These are phyloP conservation scores for Melitaea cinxia DNA, from an alignment of 1,140 invertebrate genomes.

Conservation along the genomic window DNA sequence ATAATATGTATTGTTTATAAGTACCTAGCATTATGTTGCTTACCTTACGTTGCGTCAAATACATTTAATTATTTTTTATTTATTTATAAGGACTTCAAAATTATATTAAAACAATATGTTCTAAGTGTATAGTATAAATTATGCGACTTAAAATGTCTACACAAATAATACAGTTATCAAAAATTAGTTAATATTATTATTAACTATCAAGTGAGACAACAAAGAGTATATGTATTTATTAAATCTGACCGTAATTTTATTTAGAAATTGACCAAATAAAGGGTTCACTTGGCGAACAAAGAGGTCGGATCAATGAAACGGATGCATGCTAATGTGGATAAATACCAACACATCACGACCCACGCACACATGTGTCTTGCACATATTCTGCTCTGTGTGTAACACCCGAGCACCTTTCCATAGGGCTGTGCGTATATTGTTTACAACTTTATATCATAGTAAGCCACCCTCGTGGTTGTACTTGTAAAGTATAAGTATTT, in stretches of 20 bases:
- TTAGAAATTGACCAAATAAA: constrained; percentile 49
- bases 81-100: no score
- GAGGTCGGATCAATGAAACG: constrained; percentile 74
- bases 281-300: constrained; percentile 59
- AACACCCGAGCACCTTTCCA: constrained; percentile 22
- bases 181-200: background rate
- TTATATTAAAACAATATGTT: no score
- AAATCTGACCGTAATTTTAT: constrained; percentile 20
- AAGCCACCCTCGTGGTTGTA: background rate
- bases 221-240: constrained; percentile 10
- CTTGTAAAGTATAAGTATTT: no score
- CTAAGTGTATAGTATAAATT: no score
- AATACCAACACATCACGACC: constrained; percentile 64
- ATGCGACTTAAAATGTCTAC: no score
- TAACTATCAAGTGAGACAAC: background rate
- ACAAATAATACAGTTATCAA: no score
- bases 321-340: constrained; percentile 77
- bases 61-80: no score
- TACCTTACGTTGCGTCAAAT: no score
- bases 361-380: constrained; percentile 48
- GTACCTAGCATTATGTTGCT: no score
- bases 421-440: constrained; percentile 6
- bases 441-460: background rate
- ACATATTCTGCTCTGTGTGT: constrained; percentile 35
- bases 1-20: no score